These are phyloP conservation scores for Ataeniobius toweri DNA, from an alignment of 2,797 vertebrate species.

Conservation along the genomic window DNA sequence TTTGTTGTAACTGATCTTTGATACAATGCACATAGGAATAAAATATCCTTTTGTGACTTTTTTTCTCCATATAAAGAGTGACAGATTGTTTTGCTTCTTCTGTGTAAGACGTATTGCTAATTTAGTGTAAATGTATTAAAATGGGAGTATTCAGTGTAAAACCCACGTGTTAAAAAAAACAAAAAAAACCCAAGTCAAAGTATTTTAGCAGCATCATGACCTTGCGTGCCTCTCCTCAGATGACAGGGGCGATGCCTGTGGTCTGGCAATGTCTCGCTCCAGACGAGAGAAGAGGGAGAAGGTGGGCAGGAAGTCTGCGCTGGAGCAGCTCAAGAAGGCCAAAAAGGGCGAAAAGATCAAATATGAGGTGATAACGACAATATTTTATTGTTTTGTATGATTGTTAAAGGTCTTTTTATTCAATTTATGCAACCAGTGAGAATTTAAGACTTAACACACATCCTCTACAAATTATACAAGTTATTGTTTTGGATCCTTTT, in stretches of 20 bases:
- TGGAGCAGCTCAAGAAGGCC: conserved; percentile 91
- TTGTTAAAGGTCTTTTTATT: neutral
- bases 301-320: conserved; percentile 89
- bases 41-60: neutral
- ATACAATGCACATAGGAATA: neutral
- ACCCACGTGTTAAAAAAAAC: too few species aligned
- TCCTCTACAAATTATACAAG: too few species aligned
- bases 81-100: too few species aligned
- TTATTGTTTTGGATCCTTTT: too few species aligned
- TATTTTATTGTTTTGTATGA: neutral
- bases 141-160: neutral
- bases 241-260: conserved; percentile 61
- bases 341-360: conserved; percentile 95
- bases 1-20: neutral
- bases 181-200: neutral
- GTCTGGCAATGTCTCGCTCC: conserved; percentile 85
- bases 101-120: neutral
- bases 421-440: neutral
- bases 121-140: neutral
- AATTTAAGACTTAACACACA: neutral
- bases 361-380: conserved; percentile 86
- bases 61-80: too few species aligned
- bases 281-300: conserved; percentile 91
- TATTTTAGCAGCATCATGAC: neutral
- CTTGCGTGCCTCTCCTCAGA: conserved; percentile 30